Evolutionary conservation across 2,797 vertebrate genomes (phyloP), one percentile per base, ranked within the genome.

Genomic region (Coracias cyanogaster): DNA sequence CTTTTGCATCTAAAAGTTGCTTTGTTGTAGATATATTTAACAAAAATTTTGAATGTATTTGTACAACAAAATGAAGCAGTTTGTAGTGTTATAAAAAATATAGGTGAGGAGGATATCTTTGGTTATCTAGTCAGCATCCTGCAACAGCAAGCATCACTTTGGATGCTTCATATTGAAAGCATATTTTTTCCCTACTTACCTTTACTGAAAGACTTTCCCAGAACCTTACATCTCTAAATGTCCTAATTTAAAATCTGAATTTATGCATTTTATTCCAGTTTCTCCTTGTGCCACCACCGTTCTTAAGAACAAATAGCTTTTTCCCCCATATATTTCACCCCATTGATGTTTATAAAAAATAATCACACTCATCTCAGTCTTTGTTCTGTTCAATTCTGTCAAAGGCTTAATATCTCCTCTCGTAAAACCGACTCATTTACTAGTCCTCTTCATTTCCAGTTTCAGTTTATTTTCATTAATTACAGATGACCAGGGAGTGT

Each of bases 311-410:
- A 83, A 67, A 37, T 25, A 60, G 1, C 6, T 86, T 66, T 52
- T 12, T 0, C 4, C 2, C 3, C 4, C 2, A 1, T n/a, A 5
- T 6, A 1, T 79, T 79, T 86, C 18, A 58, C 16, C 7, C 15
- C 7, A 35, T 10, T 3, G 74, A 66, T 28, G 10, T 35, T 90
- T 49, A 24, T 15, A 49, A 51, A 66, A 3, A 24, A 31, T 25
- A 62, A 17, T 71, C 29, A 48, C 29, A 41, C 2, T 77, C 1
- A 69, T 65, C 28, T 57, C 39, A 13, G 3, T 58, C 10, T 87
- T 89, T 52, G 3, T 37, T 89, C 14, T 35, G 7, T 49, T 89
- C 48, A 57, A 18, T 29, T 69, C 73, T 62, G 29, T 46, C 43
- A 52, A 45, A 28, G 17, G 4, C 3, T 45, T 71, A 28, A 26